These are phyloP conservation scores for Sclerodermus sp. DNA, from an alignment of 2,888 invertebrate genomes.

Conservation along the genomic window DNA sequence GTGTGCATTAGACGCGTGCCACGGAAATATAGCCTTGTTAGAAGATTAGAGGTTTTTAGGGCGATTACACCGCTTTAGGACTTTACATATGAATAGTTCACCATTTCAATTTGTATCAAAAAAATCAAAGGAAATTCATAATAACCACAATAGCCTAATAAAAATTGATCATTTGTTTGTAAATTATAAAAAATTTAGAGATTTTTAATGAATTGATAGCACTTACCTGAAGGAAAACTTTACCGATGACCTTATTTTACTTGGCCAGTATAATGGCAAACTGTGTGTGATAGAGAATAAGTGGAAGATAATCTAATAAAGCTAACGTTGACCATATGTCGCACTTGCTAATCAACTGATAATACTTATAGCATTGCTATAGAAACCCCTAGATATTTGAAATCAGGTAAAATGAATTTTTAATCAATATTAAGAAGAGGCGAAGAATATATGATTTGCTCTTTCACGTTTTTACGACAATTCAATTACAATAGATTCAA, in stretches of 20 bases:
- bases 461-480: too few species aligned
- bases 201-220: too few species aligned
- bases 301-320: slow-evolving; percentile 48
- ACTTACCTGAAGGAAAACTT: not conserved
- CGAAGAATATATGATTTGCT: too few species aligned
- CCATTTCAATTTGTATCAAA: not conserved
- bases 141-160: not conserved
- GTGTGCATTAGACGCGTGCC: slow-evolving; percentile 47
- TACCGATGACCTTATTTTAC: not conserved
- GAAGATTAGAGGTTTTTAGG: slow-evolving; percentile 54
- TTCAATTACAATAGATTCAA: too few species aligned
- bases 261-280: not conserved
- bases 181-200: slow-evolving; percentile 1
- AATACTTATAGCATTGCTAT: slow-evolving; percentile 42
- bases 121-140: not conserved
- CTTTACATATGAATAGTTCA: slow-evolving; percentile 12
- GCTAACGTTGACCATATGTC: slow-evolving; percentile 47
- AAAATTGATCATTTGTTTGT: not conserved
- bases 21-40: slow-evolving; percentile 40
- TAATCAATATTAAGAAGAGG: too few species aligned
- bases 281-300: slow-evolving; percentile 27
- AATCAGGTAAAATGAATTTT: too few species aligned
- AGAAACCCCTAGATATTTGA: slow-evolving; percentile 32
- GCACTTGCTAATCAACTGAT: slow-evolving; percentile 48
- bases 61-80: slow-evolving; percentile 45